Evolutionary conservation across 2,888 invertebrate species (phyloP).

Genomic region (Agriopis aurantiaria): DNA sequence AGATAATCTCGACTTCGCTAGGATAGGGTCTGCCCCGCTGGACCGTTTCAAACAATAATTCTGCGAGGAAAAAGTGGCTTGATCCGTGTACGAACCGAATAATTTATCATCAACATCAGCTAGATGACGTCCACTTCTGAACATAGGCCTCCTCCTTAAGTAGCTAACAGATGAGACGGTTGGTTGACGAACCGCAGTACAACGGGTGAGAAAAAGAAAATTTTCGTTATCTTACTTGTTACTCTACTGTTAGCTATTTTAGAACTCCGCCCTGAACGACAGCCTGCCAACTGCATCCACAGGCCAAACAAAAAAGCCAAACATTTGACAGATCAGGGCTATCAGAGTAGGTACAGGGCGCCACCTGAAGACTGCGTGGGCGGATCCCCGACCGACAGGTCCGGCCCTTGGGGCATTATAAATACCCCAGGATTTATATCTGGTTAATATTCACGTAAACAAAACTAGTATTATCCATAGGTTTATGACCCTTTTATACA

Average conservation of each 20-base stretch:
- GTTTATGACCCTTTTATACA: background rate
- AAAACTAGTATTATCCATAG: slow-evolving; percentile 8
- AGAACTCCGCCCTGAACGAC: too few species aligned
- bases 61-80: slow-evolving; percentile 5
- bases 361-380: slow-evolving; percentile 41
- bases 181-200: too few species aligned
- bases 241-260: too few species aligned
- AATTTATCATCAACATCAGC: background rate
- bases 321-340: background rate
- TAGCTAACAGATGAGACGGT: too few species aligned
- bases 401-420: slow-evolving; percentile 9
- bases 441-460: slow-evolving; percentile 7
- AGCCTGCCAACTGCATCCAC: too few species aligned
- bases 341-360: background rate
- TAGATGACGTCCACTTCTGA: too few species aligned
- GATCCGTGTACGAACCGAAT: slow-evolving; percentile 3
- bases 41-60: slow-evolving; percentile 14
- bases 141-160: too few species aligned
- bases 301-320: background rate
- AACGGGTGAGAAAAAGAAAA: too few species aligned
- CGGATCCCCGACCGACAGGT: slow-evolving; percentile 40
- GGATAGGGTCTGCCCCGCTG: background rate
- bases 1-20: background rate
- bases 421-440: slow-evolving; percentile 8
- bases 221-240: too few species aligned